Percentiles rank a stretch among this genome's conserved stretches.
Conservation (phyloP, 2,113 vertebrate genomes). For the Lathamus discolor region DNA sequence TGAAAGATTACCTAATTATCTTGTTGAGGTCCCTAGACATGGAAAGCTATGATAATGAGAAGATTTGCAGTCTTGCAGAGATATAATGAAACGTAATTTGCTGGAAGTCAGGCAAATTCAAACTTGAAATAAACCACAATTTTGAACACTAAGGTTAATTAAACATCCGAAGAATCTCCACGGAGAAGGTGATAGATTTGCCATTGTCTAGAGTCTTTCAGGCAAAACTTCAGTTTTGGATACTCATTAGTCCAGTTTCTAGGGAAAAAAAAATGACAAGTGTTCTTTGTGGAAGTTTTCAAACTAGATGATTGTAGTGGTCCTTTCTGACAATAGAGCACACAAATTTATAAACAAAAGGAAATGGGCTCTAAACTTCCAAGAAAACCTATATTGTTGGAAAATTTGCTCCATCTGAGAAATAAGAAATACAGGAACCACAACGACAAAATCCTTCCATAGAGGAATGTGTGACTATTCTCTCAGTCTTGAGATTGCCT, state of each 20-base stretch:
- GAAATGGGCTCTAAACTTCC: background rate
- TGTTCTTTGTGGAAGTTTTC: background rate
- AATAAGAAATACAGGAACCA: background rate
- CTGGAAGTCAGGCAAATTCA: slow-evolving; percentile 7
- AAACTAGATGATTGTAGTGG: background rate
- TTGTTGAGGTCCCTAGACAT: background rate
- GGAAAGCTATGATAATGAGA: slow-evolving; percentile 28
- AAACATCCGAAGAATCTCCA: background rate
- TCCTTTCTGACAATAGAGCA: background rate
- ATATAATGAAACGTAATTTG: slow-evolving; percentile 26
- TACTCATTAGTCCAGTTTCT: background rate
- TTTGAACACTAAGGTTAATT: slow-evolving; percentile 30
- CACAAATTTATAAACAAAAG: background rate
- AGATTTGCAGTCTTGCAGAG: slow-evolving; percentile 15
- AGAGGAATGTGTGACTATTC: background rate
- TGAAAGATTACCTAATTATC: slow-evolving; percentile 29
- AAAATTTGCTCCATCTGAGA: background rate
- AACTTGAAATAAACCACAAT: slow-evolving; percentile 2
- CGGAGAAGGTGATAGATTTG: background rate
- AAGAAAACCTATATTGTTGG: background rate
- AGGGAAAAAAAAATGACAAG: background rate
- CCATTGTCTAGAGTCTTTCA: background rate
- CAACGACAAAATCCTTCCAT: background rate
- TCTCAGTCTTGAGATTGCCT: background rate
- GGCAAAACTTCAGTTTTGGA: background rate